Base-by-base conservation (phyloP, 2,797 vertebrate genomes). In the Sebastes alutus region DNA sequence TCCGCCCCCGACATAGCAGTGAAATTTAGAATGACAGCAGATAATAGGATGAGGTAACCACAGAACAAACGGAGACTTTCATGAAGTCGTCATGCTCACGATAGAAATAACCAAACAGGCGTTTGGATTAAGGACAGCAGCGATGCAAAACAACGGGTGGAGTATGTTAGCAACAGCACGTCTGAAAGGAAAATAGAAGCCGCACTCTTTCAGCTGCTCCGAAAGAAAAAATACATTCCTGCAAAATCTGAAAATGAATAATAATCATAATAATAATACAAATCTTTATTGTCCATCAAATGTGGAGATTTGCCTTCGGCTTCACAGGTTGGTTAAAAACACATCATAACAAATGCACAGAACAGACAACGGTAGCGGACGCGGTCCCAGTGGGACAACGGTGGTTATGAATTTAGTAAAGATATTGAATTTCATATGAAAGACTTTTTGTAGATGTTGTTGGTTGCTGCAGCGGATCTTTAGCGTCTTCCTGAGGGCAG, bases 31-130 rank as follows among this genome's bases (percentile, higher is more conserved):
- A 2, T 7, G 33, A 58, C 2, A 10, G 25, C 27, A 63, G 4
- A 2, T n/a, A 20, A 4, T 4, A 4, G 7, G 16, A 27, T 32
- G 32, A 32, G 32, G 32, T 32, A 32, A 32, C 32, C 25, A 6
- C 9, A 30, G 16, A 46, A 33, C 12, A 33, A 35, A 66, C n/a
- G 30, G 6, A 4, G 16, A 29, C 23, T 3, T 2, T 23, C 13
- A 10, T 23, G 6, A 52, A 18, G 25, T 56, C 27, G 5, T 9
- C 14, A 16, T 5, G 33, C 18, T 42, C 11, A 35, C 38, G 75
- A 56, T 80, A 71, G 49, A 74, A 59, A 64, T 84, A 2, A 65
- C 71, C 80, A 82, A 85, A 12, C 60, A 77, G 7, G 14, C 61
- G 69, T 58, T 66, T 82, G 52, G 46, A 23, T 75, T 22, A 20